phyloP scores from a whole-genome alignment of 1,140 invertebrate genomes.

The Cotesia glomerata region DNA sequence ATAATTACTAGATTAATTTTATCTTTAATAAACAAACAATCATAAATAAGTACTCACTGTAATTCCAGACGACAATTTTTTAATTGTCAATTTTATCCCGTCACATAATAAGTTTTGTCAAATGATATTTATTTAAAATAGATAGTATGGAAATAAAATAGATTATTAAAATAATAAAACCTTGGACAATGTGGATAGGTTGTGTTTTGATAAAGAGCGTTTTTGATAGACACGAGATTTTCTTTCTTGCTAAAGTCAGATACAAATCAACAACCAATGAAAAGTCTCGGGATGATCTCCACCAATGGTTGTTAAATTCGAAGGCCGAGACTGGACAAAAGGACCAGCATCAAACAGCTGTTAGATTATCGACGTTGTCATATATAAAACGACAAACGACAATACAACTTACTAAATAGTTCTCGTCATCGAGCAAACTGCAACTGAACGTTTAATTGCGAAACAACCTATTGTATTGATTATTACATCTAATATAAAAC shows the following conservation, averaged over 20 bases:
- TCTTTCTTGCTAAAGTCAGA: neutral
- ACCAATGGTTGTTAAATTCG: conserved; percentile 36
- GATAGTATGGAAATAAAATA: no score
- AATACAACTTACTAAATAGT: neutral
- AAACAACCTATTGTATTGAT: neutral
- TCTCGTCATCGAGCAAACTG: neutral
- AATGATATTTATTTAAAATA: no score
- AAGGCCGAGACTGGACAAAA: conserved; percentile 36
- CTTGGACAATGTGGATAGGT: no score
- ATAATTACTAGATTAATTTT: no score
- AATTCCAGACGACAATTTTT: no score
- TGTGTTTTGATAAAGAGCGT: neutral
- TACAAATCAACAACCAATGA: conserved; percentile 39
- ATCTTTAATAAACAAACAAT: neutral
- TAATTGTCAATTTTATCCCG: no score
- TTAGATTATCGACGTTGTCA: conserved; percentile 41
- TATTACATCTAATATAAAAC: neutral
- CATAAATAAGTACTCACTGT: neutral
- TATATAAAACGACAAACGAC: neutral
- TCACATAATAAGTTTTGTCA: no score
- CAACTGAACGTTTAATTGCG: neutral
- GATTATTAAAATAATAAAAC: no score
- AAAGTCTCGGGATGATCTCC: conserved; percentile 24
- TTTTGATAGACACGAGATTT: conserved; percentile 8
- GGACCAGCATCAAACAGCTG: conserved; percentile 39